phyloP scores from a whole-genome alignment of 2,888 invertebrate species.

The Ophonus ardosiacus region DNA sequence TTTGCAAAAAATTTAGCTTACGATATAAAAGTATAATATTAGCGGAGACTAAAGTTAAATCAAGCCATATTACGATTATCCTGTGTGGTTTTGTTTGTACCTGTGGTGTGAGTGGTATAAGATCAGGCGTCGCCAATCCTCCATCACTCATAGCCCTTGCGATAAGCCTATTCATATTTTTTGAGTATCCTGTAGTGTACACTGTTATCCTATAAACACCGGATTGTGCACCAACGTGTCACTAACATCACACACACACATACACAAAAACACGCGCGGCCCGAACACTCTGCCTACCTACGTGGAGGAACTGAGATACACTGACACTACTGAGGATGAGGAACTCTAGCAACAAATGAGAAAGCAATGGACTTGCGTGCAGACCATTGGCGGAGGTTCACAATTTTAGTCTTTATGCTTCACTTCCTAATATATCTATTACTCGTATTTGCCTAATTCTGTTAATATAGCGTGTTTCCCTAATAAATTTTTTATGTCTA shows the following conservation, averaged over 20 bases:
- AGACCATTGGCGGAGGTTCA: neutral
- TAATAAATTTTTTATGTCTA: too few relatives aligned
- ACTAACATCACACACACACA: neutral
- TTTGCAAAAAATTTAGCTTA: too few relatives aligned
- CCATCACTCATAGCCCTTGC: slow-evolving; percentile 42
- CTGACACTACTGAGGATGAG: neutral
- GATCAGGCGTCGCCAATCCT: slow-evolving; percentile 39
- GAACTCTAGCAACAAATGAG: neutral
- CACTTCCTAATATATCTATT: too few relatives aligned
- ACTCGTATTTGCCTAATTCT: too few relatives aligned
- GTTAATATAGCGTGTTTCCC: too few relatives aligned
- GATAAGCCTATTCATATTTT: slow-evolving; percentile 43
- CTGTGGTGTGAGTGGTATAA: slow-evolving; percentile 41
- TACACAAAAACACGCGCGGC: neutral
- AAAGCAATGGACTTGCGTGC: neutral
- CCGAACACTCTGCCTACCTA: neutral
- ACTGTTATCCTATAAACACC: too few relatives aligned
- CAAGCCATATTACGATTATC: too few relatives aligned
- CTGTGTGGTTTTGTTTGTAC: neutral
- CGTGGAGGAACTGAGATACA: neutral
- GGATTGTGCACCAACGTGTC: neutral
- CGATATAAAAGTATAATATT: too few relatives aligned
- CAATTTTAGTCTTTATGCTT: too few relatives aligned
- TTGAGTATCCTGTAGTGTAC: too few relatives aligned
- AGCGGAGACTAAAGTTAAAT: too few relatives aligned